Base-by-base conservation (phyloP, 2,888 invertebrate genomes). In the Amphipoea lucens region DNA sequence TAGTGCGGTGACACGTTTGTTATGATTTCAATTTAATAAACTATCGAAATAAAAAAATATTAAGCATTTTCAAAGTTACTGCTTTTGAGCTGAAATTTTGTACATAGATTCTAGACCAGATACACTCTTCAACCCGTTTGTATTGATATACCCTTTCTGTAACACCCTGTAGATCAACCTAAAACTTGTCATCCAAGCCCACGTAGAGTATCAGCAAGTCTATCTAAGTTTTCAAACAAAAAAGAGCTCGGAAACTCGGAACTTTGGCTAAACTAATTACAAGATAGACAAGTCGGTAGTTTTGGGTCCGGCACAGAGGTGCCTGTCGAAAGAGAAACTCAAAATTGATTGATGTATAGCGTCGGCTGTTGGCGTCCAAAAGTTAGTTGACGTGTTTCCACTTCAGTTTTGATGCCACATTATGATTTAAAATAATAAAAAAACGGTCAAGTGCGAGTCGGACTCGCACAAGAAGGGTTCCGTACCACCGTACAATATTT, bases 191-290 rank as follows among this genome's bases (percentile, higher is more conserved):
- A 71, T 20, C 63, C 20, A 48, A 36, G 20, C 60, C 20, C n/a
- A 57, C 23, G 29, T 36, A 63, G 63, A 54, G 42, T 40, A 68
- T 5, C 9, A n/a, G 48, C 11, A 54, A 65, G 42, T 60, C 78
- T 45, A 77, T 83, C n/a, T 14, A 67, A 82, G 68, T 83, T 83
- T 79, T 63, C 40, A n/a, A n/a, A 60, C 6, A 78, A 80, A 87
- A 75, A 87, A 74, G 51, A 60, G 77, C 29, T 45, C 54, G 23
- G 60, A 82, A 54, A 54, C 42, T 74, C 9, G 60, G 7, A 75
- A 81, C 69, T 87, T 85, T 62, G 12, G 45, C n/a, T 76, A 54
- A 84, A 77, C 60, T 70, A 83, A 83, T 87, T 80, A 74, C 40
- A 60, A 17, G 23, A 67, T 60, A 62, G 69, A 67, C 70, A 54